Evolutionary conservation across 1,140 invertebrate species (phyloP), one percentile per base, ranked within the genome.

Genomic region (Drosophila tani): DNA sequence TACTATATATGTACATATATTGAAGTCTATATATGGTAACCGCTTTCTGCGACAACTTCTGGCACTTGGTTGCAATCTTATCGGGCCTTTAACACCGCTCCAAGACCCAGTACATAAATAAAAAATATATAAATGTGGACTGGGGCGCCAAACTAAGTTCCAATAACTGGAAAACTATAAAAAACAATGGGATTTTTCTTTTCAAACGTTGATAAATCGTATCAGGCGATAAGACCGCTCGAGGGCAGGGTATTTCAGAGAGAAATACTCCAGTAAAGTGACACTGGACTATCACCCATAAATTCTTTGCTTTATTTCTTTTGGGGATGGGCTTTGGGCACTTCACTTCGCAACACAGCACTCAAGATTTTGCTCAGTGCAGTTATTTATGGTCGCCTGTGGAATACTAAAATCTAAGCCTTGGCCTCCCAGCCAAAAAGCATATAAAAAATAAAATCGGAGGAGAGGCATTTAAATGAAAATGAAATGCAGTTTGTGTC

Each of bases 41-140:
- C 17, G 14, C 27, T 65, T 59, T 63, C 19, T 58, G 56, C 32
- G 40, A 50, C 64, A 65, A 63, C 21, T 46, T 77, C 75, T 65
- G 50, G 67, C 82, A 60, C 40, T 87, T 87, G 27, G 62, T 53
- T 49, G 80, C 80, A 87, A 87, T 87, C 83, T 87, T 88, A 87
- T 87, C 82, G 57, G 35, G 43, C 11, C 24, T 55, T 60, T 49
- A 51, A 21, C 57, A 46, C 67, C 68, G 35, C 47, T 50, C 17
- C 35, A 46, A 66, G 38, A 69, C 29, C 12, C 19, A 66, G 51
- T 59, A 38, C 29, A 55, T 58, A 73, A 50, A 60, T n/a, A 66
- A 17, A 43, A 21, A 55, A 38, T 8, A 24, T 51, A 35, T 51
- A 51, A 11, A 63, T 46, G n/a, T 32, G 43, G 21, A 35, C 27